Percentiles rank a stretch among this genome's conserved stretches.
Conservation (phyloP, 1,140 invertebrate genomes). For the Tetramorium alpestre region DNA sequence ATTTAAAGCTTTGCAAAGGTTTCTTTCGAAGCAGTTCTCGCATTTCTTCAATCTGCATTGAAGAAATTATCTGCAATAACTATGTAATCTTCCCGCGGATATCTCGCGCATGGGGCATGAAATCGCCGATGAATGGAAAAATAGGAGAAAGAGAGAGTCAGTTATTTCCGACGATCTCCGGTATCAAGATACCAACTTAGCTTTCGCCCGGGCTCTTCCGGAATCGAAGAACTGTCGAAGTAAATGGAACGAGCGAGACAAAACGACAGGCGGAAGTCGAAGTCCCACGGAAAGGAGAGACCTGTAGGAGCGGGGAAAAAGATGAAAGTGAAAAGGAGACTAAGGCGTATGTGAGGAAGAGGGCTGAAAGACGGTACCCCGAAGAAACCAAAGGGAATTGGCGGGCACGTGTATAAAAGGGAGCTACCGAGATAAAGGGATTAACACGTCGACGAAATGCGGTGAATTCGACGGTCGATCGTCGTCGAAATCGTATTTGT, state of each 20-base stretch:
- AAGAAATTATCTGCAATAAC: neutral
- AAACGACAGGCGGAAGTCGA: constrained; percentile 43
- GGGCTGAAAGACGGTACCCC: neutral
- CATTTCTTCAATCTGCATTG: neutral
- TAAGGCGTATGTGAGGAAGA: neutral
- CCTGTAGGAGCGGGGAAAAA: neutral
- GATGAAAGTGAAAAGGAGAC: neutral
- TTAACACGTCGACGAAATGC: constrained; percentile 63
- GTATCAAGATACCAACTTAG: constrained; percentile 7
- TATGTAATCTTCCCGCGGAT: neutral
- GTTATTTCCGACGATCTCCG: constrained; percentile 4
- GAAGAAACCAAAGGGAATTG: constrained; percentile 26
- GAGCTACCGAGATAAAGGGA: constrained; percentile 59
- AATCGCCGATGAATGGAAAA: neutral
- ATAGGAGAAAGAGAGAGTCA: neutral
- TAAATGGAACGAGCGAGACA: constrained; percentile 51
- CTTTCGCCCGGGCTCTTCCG: neutral
- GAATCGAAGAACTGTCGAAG: neutral
- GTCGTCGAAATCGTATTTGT: constrained; percentile 59
- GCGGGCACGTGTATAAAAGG: constrained; percentile 41
- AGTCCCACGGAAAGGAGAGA: neutral
- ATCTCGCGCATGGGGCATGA: neutral
- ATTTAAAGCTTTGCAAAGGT: neutral
- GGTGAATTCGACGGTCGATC: constrained; percentile 53
- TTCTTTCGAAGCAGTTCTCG: neutral